Conservation (phyloP, 2,113 vertebrate species). For the Poecile atricapillus region DNA sequence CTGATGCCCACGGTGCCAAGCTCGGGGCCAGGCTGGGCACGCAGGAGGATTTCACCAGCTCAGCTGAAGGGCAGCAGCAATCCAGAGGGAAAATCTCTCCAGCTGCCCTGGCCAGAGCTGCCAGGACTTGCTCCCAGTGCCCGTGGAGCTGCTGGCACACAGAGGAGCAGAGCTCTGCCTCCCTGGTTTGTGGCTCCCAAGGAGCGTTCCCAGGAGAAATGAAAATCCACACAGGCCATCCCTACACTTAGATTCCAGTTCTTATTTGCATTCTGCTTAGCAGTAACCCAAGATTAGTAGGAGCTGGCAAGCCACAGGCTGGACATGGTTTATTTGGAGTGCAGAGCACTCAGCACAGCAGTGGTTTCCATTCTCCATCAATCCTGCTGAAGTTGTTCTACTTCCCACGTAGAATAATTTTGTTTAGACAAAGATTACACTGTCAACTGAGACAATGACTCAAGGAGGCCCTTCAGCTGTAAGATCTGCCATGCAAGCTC, state of each 20-base stretch:
- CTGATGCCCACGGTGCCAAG: fast-evolving
- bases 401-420: background rate
- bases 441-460: background rate
- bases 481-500: background rate
- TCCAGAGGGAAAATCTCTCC: background rate
- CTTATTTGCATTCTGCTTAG: background rate
- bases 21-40: background rate
- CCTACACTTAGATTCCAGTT: background rate
- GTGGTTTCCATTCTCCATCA: background rate
- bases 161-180: background rate
- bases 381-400: background rate
- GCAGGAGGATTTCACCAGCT: background rate
- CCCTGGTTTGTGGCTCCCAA: background rate
- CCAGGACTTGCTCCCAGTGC: background rate
- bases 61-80: background rate
- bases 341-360: background rate
- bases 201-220: background rate
- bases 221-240: background rate
- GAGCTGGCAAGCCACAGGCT: background rate
- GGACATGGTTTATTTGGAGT: background rate
- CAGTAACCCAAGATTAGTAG: background rate
- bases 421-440: background rate
- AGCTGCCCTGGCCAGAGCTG: background rate
- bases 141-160: fast-evolving
- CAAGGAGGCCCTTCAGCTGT: background rate